Evolutionary conservation across 2,113 vertebrate genomes (phyloP).

Genomic region (Pelusios castaneus): DNA sequence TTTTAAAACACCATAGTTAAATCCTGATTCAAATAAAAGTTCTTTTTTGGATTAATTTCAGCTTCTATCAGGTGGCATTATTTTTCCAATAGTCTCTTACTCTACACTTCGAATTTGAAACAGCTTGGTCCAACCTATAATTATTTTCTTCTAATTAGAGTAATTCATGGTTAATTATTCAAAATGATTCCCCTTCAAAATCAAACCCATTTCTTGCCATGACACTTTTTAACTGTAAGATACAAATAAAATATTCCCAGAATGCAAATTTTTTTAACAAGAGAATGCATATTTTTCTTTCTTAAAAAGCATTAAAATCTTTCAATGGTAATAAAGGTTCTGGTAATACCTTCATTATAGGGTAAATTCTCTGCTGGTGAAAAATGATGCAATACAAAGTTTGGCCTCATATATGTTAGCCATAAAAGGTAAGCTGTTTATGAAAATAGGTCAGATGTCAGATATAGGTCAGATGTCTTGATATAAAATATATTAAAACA

Average conservation of each 20-base stretch:
- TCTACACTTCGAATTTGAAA: constrained; percentile 67
- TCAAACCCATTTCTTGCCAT: constrained; percentile 79
- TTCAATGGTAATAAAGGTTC: constrained; percentile 34
- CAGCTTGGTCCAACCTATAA: constrained; percentile 83
- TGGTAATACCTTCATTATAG: not conserved
- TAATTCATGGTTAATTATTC: constrained; percentile 89
- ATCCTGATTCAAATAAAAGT: constrained; percentile 68
- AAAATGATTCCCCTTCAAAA: constrained; percentile 78
- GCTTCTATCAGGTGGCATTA: constrained; percentile 73
- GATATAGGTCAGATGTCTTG: not conserved
- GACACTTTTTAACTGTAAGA: constrained; percentile 66
- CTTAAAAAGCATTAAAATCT: constrained; percentile 63
- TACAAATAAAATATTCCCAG: constrained; percentile 75
- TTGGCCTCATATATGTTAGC: not conserved
- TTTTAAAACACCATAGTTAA: constrained; percentile 71
- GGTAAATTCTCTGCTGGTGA: not conserved
- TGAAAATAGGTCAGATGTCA: not conserved
- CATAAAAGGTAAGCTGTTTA: constrained; percentile 9
- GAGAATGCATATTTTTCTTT: constrained; percentile 43
- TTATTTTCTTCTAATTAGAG: constrained; percentile 87
- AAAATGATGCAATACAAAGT: not conserved
- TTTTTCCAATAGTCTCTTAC: constrained; percentile 76
- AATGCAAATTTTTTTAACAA: constrained; percentile 71
- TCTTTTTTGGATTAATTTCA: constrained; percentile 72
- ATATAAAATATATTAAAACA: not conserved